Conservation (phyloP, 64 coral and sea anemone genomes). For the Acropora tenuis region DNA sequence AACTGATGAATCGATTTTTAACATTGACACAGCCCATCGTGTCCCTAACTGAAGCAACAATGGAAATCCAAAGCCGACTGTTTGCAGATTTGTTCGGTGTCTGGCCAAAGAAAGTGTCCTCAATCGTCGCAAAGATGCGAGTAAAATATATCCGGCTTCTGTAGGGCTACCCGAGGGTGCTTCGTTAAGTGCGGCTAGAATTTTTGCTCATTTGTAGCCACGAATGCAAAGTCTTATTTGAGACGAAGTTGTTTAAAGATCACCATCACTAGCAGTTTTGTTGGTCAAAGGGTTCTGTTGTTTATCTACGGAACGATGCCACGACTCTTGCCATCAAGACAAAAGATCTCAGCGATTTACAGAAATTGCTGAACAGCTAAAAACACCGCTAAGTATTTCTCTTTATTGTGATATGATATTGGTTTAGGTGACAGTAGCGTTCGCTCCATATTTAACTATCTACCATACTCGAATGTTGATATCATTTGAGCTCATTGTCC, state of each 20-base stretch:
- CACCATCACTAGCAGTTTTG: background rate
- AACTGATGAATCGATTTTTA: no score
- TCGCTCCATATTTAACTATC: background rate
- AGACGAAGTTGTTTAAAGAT: background rate
- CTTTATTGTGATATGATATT: background rate
- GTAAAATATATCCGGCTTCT: background rate
- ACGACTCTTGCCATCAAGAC: background rate
- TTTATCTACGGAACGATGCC: background rate
- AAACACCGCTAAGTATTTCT: background rate
- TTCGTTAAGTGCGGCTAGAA: background rate
- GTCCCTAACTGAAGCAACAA: background rate
- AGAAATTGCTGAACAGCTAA: background rate
- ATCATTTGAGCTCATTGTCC: background rate
- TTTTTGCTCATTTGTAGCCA: background rate
- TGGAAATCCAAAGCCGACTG: background rate
- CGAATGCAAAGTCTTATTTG: background rate
- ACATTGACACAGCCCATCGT: no score
- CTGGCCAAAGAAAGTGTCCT: background rate
- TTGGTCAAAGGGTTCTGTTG: background rate
- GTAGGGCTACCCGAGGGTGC: background rate
- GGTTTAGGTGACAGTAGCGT: background rate
- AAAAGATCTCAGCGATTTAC: background rate
- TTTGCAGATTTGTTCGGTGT: background rate
- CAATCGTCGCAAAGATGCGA: background rate
- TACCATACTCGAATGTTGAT: background rate